Evolutionary conservation across 2,113 vertebrate genomes (phyloP), one percentile per base, ranked within the genome.

Genomic region (Brachirus orientalis): DNA sequence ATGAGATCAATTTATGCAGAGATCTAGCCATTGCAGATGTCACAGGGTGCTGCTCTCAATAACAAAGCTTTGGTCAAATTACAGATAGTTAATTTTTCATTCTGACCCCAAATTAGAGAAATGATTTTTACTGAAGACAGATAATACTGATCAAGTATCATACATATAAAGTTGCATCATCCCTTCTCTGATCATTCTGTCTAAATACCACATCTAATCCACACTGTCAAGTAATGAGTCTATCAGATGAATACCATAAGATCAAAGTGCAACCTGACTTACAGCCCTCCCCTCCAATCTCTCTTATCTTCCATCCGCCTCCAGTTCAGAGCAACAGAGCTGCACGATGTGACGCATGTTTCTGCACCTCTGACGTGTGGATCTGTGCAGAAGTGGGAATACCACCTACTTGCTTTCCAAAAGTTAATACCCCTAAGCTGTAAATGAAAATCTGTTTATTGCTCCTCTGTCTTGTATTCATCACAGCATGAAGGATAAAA

Each of bases 1-100:
- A 93, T 87, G 92, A 90, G 89, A 91, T 93, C 80, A 84, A 85
- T 91, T 88, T 92, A 89, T 92, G 90, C 87, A 77, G 74, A 66
- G 77, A 89, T 91, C 88, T 80, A 75, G 79, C 67, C 11, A 55
- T 77, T 80, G 85, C 82, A 83, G 88, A 90, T 89, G 89, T 89
- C 83, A 87, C 75, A 10, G 77, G 79, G 84, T 56, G 61, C 80
- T 45, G 66, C 79, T 84, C 67, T 73, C 74, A 60, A 56, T 76
- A 85, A 83, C 69, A 86, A 77, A 73, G 71, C 65, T 66, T 73
- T 48, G 55, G 71, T 79, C 79, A 84, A 63, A 86, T 82, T 77
- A 81, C 77, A 58, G 46, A 63, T 35, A 57, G 48, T 63, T 52
- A 38, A 58, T 57, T 53, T 48, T 35, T 20, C 18, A 6, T 12